These are phyloP conservation scores for Siniperca chuatsi DNA, from an alignment of 2,113 vertebrate genomes.

Conservation along the genomic window DNA sequence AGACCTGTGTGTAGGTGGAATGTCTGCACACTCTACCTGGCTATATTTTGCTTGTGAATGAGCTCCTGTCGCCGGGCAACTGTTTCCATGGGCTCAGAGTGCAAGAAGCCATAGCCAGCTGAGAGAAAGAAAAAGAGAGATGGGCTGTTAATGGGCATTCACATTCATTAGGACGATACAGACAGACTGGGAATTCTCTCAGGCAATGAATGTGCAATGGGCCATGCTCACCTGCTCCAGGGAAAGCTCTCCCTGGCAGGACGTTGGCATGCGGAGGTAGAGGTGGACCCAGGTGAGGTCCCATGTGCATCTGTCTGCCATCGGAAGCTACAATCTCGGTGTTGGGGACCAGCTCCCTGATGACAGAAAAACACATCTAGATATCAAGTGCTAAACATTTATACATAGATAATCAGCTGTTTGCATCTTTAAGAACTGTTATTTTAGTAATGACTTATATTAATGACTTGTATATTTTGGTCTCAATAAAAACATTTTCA, in stretches of 20 bases:
- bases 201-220: not conserved
- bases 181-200: not conserved
- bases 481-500: not conserved
- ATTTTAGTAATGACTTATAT: not conserved
- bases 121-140: conserved; percentile 33
- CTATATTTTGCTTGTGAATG: conserved; percentile 93
- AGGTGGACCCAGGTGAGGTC: conserved; percentile 86
- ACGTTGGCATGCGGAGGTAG: conserved; percentile 84
- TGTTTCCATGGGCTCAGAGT: conserved; percentile 91
- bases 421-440: not conserved
- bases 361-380: conserved; percentile 13
- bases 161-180: not conserved
- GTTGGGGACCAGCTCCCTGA: conserved; percentile 89
- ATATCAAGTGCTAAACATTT: not conserved
- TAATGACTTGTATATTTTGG: not conserved
- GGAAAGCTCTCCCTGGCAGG: conserved; percentile 84
- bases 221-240: conserved; percentile 83
- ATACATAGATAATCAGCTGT: not conserved
- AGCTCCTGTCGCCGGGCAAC: conserved; percentile 93
- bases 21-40: conserved; percentile 86
- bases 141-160: not conserved
- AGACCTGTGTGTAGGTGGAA: conserved; percentile 17
- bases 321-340: conserved; percentile 89
- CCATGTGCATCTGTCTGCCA: conserved; percentile 89
- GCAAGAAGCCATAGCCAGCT: conserved; percentile 90